Percentiles rank a stretch among this genome's conserved stretches.
Evolutionary conservation across 2,888 invertebrate genomes (phyloP).

Genomic region (Atrina japonica): DNA sequence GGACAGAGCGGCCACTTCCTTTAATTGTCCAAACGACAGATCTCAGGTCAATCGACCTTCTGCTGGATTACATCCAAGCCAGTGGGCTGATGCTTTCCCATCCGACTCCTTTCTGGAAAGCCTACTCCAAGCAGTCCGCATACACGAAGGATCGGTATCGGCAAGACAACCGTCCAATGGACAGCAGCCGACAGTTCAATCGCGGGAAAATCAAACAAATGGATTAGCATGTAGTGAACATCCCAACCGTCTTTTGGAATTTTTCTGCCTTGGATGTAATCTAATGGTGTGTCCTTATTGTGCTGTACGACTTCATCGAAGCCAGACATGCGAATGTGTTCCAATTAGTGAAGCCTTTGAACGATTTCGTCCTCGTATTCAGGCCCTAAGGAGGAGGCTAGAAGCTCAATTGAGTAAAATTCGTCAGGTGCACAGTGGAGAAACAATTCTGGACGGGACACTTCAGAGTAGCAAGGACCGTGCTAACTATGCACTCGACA

Average conservation of each 20-base stretch:
- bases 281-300: conserved; percentile 56
- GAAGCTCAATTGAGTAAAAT: conserved; percentile 49
- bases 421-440: conserved; percentile 42
- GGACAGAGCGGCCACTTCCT: conserved; percentile 44
- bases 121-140: conserved; percentile 54
- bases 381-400: conserved; percentile 48
- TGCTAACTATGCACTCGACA: conserved; percentile 49
- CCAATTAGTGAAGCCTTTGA: conserved; percentile 56
- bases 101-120: conserved; percentile 55
- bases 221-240: conserved; percentile 48
- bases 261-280: conserved; percentile 55
- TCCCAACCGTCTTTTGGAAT: conserved; percentile 53
- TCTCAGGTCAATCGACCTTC: conserved; percentile 50
- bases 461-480: conserved; percentile 49
- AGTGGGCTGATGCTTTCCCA: conserved; percentile 58
- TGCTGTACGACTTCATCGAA: conserved; percentile 55
- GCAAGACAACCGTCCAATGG: background rate
- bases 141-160: conserved; percentile 45
- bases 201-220: background rate
- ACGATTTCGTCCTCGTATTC: conserved; percentile 50
- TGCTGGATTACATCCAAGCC: conserved; percentile 47
- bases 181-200: background rate
- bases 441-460: conserved; percentile 32
- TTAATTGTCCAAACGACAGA: conserved; percentile 61
- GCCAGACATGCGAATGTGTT: conserved; percentile 55